Evolutionary conservation across 2,113 vertebrate genomes (phyloP).

Genomic region (Dendropsophus ebraccatus): DNA sequence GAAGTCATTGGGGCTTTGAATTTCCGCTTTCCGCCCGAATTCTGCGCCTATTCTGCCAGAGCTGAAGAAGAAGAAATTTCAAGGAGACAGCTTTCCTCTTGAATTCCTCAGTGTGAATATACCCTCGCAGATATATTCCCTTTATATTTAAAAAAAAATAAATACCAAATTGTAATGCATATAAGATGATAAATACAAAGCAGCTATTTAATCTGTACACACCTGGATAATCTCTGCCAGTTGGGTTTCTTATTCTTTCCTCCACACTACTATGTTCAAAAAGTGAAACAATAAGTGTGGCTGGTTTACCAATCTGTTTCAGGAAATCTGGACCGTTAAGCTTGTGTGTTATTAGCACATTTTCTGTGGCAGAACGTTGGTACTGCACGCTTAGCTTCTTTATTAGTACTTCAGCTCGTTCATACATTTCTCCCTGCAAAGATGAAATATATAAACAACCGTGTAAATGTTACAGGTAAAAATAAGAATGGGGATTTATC

Average conservation of each 20-base stretch:
- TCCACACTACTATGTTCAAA: slow-evolving; percentile 88
- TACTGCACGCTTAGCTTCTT: slow-evolving; percentile 86
- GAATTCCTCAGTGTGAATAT: too few relatives aligned
- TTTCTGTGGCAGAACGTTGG: slow-evolving; percentile 86
- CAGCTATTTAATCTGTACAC: slow-evolving; percentile 57
- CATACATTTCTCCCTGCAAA: slow-evolving; percentile 73
- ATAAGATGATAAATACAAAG: background rate
- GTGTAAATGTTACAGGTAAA: too few relatives aligned
- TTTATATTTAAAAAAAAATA: background rate
- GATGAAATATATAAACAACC: background rate
- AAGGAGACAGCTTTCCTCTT: too few relatives aligned
- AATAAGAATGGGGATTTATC: too few relatives aligned
- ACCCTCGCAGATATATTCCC: too few relatives aligned
- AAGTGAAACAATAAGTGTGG: slow-evolving; percentile 81
- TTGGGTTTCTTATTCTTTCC: slow-evolving; percentile 76
- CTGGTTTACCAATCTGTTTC: slow-evolving; percentile 79
- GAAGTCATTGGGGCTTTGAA: too few relatives aligned
- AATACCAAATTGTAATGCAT: background rate
- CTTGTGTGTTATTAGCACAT: slow-evolving; percentile 75
- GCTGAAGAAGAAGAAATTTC: too few relatives aligned
- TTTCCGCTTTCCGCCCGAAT: too few relatives aligned
- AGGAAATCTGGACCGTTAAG: slow-evolving; percentile 78
- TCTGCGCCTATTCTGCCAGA: too few relatives aligned
- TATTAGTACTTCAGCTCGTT: slow-evolving; percentile 79
- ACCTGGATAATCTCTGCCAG: slow-evolving; percentile 82